phyloP scores from a whole-genome alignment of 2,113 vertebrate genomes.

The Erythrocercus mccallii region DNA sequence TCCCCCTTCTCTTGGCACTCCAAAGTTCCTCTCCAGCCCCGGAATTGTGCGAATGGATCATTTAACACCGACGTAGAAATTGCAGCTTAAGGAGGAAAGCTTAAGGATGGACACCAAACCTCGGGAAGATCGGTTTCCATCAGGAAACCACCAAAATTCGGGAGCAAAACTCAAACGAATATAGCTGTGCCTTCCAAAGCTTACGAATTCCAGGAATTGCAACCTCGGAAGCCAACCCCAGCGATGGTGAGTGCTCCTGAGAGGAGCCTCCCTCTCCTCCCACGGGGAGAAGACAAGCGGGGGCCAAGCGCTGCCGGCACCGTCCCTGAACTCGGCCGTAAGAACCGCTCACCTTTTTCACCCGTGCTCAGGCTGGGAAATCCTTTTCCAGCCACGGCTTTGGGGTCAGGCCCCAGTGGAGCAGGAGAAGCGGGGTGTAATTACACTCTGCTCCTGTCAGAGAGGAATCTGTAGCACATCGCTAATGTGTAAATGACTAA shows the following conservation, averaged over 20 bases:
- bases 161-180: neutral
- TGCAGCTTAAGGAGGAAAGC: neutral
- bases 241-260: neutral
- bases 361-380: neutral
- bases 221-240: neutral
- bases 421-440: slow-evolving; percentile 59
- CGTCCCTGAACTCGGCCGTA: slow-evolving; percentile 45
- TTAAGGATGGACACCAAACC: fast-evolving
- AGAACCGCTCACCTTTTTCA: neutral
- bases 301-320: slow-evolving; percentile 20
- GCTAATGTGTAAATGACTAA: slow-evolving; percentile 80
- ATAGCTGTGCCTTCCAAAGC: neutral
- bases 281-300: neutral
- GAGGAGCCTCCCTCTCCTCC: neutral
- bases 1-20: neutral
- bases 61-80: neutral
- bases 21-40: neutral
- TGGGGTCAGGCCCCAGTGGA: slow-evolving; percentile 60
- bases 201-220: neutral
- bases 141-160: neutral
- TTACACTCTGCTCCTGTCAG: slow-evolving; percentile 69
- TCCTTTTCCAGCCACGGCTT: neutral
- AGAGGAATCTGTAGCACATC: slow-evolving; percentile 63
- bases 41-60: fast-evolving
- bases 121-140: neutral